These are phyloP conservation scores for Epinotia bilunana DNA, from an alignment of 2,888 invertebrate species.

Conservation along the genomic window DNA sequence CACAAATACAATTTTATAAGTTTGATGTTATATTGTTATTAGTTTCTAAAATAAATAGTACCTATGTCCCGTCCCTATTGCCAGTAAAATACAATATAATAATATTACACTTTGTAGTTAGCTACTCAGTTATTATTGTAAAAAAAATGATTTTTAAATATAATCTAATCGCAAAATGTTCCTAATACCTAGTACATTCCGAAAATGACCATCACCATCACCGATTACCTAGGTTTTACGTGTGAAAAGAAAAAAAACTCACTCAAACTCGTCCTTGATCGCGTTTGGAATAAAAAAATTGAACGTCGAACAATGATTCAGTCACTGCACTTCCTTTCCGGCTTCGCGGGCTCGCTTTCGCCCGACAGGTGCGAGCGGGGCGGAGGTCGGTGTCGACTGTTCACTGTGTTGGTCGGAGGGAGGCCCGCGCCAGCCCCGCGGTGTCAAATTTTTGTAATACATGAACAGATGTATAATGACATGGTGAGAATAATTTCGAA, in stretches of 20 bases:
- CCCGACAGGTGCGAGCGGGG: slow-evolving; percentile 43
- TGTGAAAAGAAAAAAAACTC: neutral
- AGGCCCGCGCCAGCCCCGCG: slow-evolving; percentile 8
- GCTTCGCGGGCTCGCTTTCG: slow-evolving; percentile 47
- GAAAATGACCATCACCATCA: neutral
- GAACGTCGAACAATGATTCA: slow-evolving; percentile 55
- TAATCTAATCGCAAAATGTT: neutral
- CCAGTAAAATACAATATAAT: too few species aligned
- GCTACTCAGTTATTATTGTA: too few species aligned
- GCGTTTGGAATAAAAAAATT: slow-evolving; percentile 55
- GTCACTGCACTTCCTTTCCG: slow-evolving; percentile 78
- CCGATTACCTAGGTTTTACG: neutral
- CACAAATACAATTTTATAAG: neutral
- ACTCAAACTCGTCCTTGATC: slow-evolving; percentile 50
- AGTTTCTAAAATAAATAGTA: too few species aligned
- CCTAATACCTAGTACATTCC: neutral
- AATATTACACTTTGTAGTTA: too few species aligned
- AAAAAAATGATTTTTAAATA: neutral
- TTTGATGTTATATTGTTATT: neutral
- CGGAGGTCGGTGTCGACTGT: slow-evolving; percentile 43
- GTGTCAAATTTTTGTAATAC: neutral
- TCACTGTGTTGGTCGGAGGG: slow-evolving; percentile 17
- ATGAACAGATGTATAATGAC: neutral
- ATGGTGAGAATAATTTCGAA: too few species aligned
- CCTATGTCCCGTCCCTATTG: too few species aligned